Evolutionary conservation across 2,797 vertebrate genomes (phyloP).

Genomic region (Spinus pinus): DNA sequence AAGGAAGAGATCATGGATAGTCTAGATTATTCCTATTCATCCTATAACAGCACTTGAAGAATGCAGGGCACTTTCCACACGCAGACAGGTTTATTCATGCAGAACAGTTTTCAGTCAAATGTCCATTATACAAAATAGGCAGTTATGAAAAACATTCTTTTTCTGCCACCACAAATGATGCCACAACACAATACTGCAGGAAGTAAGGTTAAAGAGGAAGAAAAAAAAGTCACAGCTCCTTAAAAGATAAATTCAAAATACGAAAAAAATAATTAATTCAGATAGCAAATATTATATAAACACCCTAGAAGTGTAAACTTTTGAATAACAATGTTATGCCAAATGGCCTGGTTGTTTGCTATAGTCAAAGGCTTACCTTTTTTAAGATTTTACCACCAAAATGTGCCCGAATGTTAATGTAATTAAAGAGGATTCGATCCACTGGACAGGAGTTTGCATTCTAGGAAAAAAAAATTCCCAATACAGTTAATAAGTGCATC

Average conservation of each 20-base stretch:
- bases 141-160: background rate
- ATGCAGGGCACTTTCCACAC: background rate
- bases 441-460: slow-evolving; percentile 97
- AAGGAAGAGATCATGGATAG: background rate
- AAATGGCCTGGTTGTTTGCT: background rate
- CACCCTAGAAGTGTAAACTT: background rate
- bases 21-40: background rate
- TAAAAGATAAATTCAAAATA: background rate
- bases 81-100: background rate
- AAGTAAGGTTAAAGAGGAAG: background rate
- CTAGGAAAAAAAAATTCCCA: slow-evolving; percentile 66
- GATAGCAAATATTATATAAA: background rate
- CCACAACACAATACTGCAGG: background rate
- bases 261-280: background rate
- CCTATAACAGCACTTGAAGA: background rate
- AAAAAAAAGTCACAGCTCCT: background rate
- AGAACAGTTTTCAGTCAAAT: background rate
- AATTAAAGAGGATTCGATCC: slow-evolving; percentile 88
- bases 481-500: background rate
- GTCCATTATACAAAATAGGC: background rate
- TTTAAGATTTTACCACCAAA: slow-evolving; percentile 89
- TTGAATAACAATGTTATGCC: background rate
- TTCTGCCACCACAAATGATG: background rate
- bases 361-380: slow-evolving; percentile 76
- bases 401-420: slow-evolving; percentile 85